phyloP scores from a whole-genome alignment of 2,113 vertebrate species.

The Oophaga pumilio region DNA sequence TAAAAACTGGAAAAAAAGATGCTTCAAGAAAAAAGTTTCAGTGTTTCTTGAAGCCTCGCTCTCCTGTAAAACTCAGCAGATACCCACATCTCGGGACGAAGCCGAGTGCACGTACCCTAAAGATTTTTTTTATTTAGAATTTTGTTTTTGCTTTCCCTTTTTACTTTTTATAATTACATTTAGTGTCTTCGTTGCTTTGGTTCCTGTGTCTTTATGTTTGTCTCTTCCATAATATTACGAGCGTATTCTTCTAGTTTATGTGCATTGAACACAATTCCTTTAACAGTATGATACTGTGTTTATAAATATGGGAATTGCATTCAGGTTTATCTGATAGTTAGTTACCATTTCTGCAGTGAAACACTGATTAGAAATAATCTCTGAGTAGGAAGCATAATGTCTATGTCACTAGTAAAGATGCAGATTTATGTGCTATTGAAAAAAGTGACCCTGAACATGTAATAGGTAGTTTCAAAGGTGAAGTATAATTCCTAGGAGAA shows the following conservation, averaged over 20 bases:
- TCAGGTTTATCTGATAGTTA: slow-evolving; percentile 28
- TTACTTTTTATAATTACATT: background rate
- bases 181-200: background rate
- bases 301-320: slow-evolving; percentile 28
- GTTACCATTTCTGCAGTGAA: slow-evolving; percentile 32
- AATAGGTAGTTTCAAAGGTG: slow-evolving; percentile 30
- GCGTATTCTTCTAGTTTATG: background rate
- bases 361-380: slow-evolving; percentile 49
- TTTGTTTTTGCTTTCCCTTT: background rate
- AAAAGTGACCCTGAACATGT: slow-evolving; percentile 53
- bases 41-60: too few relatives aligned
- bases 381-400: slow-evolving; percentile 49
- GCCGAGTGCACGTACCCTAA: too few relatives aligned
- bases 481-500: slow-evolving; percentile 37
- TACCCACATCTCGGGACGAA: too few relatives aligned
- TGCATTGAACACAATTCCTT: background rate
- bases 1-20: too few relatives aligned
- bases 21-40: too few relatives aligned
- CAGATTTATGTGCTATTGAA: slow-evolving; percentile 57
- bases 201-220: background rate
- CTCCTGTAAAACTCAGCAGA: too few relatives aligned
- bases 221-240: background rate
- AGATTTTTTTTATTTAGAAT: too few relatives aligned
- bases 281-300: background rate
- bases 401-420: slow-evolving; percentile 39